phyloP scores from a whole-genome alignment of 2,888 invertebrate species.

The Tortrix viridana region DNA sequence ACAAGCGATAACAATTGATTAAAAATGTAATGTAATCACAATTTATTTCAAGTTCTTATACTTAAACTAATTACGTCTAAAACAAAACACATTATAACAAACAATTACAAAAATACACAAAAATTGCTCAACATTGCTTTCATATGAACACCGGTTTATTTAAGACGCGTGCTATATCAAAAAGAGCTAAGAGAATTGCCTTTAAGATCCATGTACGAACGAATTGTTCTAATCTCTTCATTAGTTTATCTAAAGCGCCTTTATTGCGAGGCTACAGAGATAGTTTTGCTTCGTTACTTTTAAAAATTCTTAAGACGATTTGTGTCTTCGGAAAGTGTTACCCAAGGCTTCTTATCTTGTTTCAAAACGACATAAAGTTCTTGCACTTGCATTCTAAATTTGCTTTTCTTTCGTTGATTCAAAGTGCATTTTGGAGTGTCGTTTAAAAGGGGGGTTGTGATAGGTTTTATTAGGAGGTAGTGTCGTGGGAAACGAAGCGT shows the following conservation, averaged over 20 bases:
- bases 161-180: conserved; percentile 63
- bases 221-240: conserved; percentile 62
- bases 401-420: conserved; percentile 7
- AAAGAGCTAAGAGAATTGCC: conserved; percentile 58
- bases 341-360: conserved; percentile 41
- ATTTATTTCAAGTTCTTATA: too few species aligned
- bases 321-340: conserved; percentile 55
- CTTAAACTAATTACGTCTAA: too few species aligned
- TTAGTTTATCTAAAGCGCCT: conserved; percentile 50
- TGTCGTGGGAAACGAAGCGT: conserved; percentile 84
- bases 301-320: conserved; percentile 53
- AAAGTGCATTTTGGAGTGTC: conserved; percentile 37
- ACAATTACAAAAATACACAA: neutral
- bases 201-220: conserved; percentile 55
- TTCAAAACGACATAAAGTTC: conserved; percentile 40
- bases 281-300: conserved; percentile 47
- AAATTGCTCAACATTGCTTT: neutral
- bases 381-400: conserved; percentile 11
- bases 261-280: conserved; percentile 48
- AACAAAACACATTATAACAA: neutral
- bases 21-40: too few species aligned
- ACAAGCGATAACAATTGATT: too few species aligned
- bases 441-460: conserved; percentile 32
- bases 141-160: conserved; percentile 40
- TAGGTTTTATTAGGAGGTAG: conserved; percentile 54